Evolutionary conservation across 2,797 vertebrate genomes (phyloP).

Genomic region (Enoplosus armatus): DNA sequence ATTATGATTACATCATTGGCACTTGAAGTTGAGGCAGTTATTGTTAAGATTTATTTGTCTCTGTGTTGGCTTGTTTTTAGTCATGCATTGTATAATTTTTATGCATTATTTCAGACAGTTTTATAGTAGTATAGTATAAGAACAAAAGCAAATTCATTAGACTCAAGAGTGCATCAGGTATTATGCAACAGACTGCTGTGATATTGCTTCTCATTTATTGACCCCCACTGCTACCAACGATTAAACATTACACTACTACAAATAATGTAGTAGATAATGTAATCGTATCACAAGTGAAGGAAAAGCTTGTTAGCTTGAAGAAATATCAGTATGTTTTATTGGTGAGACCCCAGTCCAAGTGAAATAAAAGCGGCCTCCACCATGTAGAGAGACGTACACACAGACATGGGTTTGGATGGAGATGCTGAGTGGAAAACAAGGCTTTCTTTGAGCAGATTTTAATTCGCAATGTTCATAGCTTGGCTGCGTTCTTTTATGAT

Average conservation of each 20-base stretch:
- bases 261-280: no score
- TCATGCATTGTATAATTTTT: slow-evolving; percentile 3
- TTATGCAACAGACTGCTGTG: slow-evolving; percentile 22
- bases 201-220: slow-evolving; percentile 35
- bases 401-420: slow-evolving; percentile 79
- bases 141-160: neutral
- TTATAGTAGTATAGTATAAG: slow-evolving; percentile 5
- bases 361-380: slow-evolving; percentile 76
- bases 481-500: slow-evolving; percentile 82
- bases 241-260: slow-evolving; percentile 49
- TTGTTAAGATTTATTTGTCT: slow-evolving; percentile 44
- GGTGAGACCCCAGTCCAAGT: slow-evolving; percentile 66
- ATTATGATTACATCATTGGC: slow-evolving; percentile 62
- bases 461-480: slow-evolving; percentile 84
- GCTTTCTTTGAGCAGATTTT: slow-evolving; percentile 83
- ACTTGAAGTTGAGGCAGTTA: slow-evolving; percentile 31
- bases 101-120: slow-evolving; percentile 9
- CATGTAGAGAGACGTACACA: slow-evolving; percentile 67
- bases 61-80: neutral
- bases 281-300: slow-evolving; percentile 46
- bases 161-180: slow-evolving; percentile 4
- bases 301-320: slow-evolving; percentile 64
- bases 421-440: slow-evolving; percentile 80
- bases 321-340: slow-evolving; percentile 76
- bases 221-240: slow-evolving; percentile 19